Evolutionary conservation across 2,113 vertebrate species (phyloP).

Genomic region (Ammospiza caudacuta): DNA sequence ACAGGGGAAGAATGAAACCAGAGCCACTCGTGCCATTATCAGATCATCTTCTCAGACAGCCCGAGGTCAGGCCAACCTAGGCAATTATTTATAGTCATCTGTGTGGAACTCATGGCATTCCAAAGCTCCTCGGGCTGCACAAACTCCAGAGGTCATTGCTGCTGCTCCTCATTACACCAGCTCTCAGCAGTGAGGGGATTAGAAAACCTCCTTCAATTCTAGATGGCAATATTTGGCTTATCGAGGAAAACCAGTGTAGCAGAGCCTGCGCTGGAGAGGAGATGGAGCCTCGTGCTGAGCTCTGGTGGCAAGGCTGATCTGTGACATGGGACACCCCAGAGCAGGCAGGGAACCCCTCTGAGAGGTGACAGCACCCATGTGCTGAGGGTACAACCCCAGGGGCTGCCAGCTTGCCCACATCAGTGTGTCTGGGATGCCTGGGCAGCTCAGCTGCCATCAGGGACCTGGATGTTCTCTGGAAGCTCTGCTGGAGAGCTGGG

Average conservation of each 20-base stretch:
- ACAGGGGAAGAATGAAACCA: not conserved
- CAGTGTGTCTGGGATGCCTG: not conserved
- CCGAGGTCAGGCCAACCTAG: conserved; percentile 67
- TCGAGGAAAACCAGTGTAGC: not conserved
- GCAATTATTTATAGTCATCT: conserved; percentile 64
- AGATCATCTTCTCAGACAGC: conserved; percentile 62
- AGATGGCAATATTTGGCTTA: not conserved
- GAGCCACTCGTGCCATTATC: conserved; percentile 56
- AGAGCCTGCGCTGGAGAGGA: not conserved
- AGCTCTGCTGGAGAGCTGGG: not conserved
- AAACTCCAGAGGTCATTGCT: conserved; percentile 42
- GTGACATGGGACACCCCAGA: accelerated
- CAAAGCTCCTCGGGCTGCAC: conserved; percentile 23
- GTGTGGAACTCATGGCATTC: conserved; percentile 55
- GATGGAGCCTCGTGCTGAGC: not conserved
- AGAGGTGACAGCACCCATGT: not conserved
- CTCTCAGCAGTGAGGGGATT: not conserved
- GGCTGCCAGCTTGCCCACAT: not conserved
- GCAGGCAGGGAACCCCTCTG: not conserved
- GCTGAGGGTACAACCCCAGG: not conserved
- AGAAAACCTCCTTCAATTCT: not conserved
- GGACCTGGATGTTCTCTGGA: not conserved
- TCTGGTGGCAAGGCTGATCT: not conserved
- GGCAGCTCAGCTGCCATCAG: not conserved
- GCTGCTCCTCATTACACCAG: not conserved